Conservation (phyloP, 2,888 invertebrate species). For the Halocaridina rubra region DNA sequence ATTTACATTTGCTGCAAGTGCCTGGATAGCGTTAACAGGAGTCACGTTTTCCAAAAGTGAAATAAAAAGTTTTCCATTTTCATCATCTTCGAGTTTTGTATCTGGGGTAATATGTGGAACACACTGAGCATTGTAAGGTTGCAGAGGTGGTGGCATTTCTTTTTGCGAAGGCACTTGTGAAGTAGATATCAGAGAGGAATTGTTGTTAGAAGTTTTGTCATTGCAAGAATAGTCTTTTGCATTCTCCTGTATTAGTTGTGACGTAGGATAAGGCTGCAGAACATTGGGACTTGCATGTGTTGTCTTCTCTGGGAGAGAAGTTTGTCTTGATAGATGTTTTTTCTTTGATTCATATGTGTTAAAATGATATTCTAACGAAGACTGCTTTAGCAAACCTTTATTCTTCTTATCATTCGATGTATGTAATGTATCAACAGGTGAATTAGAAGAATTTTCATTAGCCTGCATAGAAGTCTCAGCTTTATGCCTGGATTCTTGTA, state of each 20-base stretch:
- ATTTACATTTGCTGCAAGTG: too few relatives aligned
- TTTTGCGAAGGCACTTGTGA: not conserved
- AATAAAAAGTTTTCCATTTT: not conserved
- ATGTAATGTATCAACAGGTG: not conserved
- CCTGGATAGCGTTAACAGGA: too few relatives aligned
- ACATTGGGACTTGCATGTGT: not conserved
- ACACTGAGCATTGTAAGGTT: constrained; percentile 11
- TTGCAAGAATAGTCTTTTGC: not conserved
- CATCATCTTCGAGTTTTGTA: not conserved
- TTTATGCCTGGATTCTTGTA: constrained; percentile 38
- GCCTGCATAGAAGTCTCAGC: not conserved
- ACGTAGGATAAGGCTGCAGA: not conserved
- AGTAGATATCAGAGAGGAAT: not conserved
- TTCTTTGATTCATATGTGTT: not conserved
- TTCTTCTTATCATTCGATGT: not conserved
- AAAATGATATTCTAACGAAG: not conserved
- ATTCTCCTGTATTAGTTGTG: not conserved
- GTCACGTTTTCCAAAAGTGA: too few relatives aligned
- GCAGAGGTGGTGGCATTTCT: constrained; percentile 11
- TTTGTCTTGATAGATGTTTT: not conserved
- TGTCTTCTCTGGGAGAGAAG: constrained; percentile 1
- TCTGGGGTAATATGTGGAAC: not conserved
- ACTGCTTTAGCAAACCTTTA: not conserved
- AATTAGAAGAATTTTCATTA: not conserved
- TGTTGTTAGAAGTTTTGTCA: not conserved